A percentile compares a stretch with the other conserved stretches of the same genome.
phyloP scores from a whole-genome alignment of 2,888 invertebrate genomes.

The Minunthozetes semirufus region DNA sequence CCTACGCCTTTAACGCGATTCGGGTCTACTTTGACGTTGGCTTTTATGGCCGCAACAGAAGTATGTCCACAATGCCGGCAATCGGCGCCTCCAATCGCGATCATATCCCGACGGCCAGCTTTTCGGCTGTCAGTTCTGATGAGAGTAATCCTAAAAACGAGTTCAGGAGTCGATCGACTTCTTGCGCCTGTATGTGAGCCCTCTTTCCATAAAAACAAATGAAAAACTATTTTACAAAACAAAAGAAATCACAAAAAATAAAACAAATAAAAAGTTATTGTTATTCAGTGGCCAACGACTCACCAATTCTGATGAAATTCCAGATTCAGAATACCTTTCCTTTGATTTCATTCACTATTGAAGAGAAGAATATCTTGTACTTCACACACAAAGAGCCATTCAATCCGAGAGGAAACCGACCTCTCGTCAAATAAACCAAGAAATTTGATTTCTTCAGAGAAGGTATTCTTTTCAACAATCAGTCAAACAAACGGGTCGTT shows the following conservation, averaged over 20 bases:
- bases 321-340: no score
- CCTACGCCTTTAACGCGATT: slow-evolving; percentile 34
- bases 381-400: no score
- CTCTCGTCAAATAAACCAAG: no score
- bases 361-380: no score
- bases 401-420: no score
- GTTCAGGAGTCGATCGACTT: slow-evolving; percentile 20
- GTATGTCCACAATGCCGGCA: slow-evolving; percentile 24
- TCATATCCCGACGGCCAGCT: not conserved
- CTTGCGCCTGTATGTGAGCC: slow-evolving; percentile 15
- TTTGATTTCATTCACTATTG: no score
- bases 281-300: no score
- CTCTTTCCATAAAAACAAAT: not conserved
- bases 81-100: not conserved
- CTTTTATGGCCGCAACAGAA: slow-evolving; percentile 17
- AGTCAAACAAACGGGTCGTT: no score
- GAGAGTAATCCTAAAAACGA: slow-evolving; percentile 6
- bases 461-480: no score
- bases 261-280: not conserved
- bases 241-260: not conserved
- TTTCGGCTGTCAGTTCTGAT: not conserved
- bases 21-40: slow-evolving; percentile 33
- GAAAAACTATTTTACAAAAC: not conserved
- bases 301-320: no score
- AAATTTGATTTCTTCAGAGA: no score